Conservation (phyloP, 2,888 invertebrate species). For the Netelia inedita region DNA sequence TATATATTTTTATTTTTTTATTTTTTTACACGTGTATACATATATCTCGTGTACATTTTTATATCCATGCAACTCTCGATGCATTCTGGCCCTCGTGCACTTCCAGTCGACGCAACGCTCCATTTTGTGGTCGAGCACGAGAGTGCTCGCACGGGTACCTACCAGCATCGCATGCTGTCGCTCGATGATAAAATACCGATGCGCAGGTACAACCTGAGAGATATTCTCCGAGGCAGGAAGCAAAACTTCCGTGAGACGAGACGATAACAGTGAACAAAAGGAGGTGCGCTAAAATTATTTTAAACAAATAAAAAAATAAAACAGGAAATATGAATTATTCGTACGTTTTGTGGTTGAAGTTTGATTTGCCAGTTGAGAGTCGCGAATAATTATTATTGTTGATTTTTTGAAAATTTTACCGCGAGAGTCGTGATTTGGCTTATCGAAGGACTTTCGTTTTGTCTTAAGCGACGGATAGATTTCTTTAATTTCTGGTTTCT, state of each 20-base stretch:
- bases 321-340: constrained; percentile 14
- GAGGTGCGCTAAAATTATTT: not conserved
- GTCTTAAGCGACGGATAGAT: not conserved
- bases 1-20: not conserved
- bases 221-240: constrained; percentile 38
- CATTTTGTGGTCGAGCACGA: not conserved
- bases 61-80: not conserved
- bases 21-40: too few species aligned
- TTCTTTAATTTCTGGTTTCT: not conserved
- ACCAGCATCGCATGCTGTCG: not conserved
- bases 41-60: constrained; percentile 5
- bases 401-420: not conserved
- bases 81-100: not conserved
- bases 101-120: not conserved
- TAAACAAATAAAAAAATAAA: constrained; percentile 6
- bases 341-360: constrained; percentile 40
- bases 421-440: not conserved
- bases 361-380: constrained; percentile 16
- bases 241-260: constrained; percentile 42
- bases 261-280: constrained; percentile 17
- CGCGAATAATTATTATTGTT: not conserved
- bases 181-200: constrained; percentile 12
- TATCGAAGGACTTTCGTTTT: constrained; percentile 15
- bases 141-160: not conserved
- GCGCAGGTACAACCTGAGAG: constrained; percentile 34